Base-by-base conservation (phyloP, 1,140 invertebrate genomes). In the Drosophila seguyi region DNA sequence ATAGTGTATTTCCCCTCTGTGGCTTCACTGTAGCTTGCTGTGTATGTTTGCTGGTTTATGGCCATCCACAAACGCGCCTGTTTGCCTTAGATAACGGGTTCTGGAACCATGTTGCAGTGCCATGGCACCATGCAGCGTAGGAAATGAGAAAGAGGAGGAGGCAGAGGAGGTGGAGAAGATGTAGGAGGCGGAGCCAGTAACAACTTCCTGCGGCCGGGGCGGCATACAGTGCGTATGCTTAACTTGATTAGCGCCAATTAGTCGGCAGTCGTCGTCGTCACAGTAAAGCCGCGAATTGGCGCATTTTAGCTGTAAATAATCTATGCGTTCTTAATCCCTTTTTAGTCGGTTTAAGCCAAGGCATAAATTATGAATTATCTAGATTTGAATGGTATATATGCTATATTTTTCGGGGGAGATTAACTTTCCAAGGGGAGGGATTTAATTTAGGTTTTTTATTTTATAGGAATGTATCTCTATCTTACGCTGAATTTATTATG, bases 161-260 rank as follows among this genome's bases (percentile, higher is more conserved):
- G 11, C 0, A n/a, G n/a, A 11, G n/a, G 8, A 42, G n/a, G 1
- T 18, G 4, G 4, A 16, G 22, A 1, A 6, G 7, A 6, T 0
- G 20, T 6, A 25, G 45, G 45, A 22, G 41, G 44, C n/a, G 27
- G 16, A 16, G 42, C 45, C n/a, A 36, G 29, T 36, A 66, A 69
- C 47, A 45, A 67, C 61, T 53, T 67, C 47, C 66, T 69, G 47
- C 52, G 22, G 61, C 20, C 22, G 29, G n/a, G 61, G 66, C 61
- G 61, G 74, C 62, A 48, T 25, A 80, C 85, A 72, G 67, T 84
- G 84, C 84, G 84, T 90, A 80, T 90, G 77, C 45, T 88, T 74
- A 84, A 88, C 80, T 88, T 90, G 82, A 88, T 88, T 88, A 88
- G 85, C 55, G 77, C 47, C 72, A 88, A 84, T 88, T 80, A 88